Evolutionary conservation across 2,113 vertebrate genomes (phyloP).

Genomic region (Bubo bubo): DNA sequence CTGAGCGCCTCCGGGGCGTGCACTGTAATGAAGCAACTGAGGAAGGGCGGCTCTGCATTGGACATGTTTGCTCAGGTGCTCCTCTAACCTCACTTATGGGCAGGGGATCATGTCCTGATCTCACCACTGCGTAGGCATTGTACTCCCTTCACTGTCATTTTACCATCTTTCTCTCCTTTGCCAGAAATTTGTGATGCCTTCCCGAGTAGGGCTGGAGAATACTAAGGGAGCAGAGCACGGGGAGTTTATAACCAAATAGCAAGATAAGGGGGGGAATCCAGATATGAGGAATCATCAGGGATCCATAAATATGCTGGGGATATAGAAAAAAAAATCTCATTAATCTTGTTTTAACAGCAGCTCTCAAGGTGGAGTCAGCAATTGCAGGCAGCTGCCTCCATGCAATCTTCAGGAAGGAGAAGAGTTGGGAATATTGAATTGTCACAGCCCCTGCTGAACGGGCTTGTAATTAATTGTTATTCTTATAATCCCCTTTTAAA

Average conservation of each 20-base stretch:
- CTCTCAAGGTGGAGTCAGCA: neutral
- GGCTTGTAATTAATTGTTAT: neutral
- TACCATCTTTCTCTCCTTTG: neutral
- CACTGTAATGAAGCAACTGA: slow-evolving; percentile 83
- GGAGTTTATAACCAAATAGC: neutral
- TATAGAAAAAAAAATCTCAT: neutral
- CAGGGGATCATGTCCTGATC: neutral
- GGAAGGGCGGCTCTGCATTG: slow-evolving; percentile 84
- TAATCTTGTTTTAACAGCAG: neutral
- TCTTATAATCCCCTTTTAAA: neutral
- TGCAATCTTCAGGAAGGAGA: neutral
- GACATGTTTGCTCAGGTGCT: slow-evolving; percentile 81
- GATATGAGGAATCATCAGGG: neutral
- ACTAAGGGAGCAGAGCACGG: neutral
- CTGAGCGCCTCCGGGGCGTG: slow-evolving; percentile 64
- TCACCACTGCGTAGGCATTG: fast-evolving
- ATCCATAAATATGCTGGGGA: neutral
- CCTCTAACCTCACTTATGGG: neutral
- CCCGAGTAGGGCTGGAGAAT: fast-evolving
- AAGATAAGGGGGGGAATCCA: neutral
- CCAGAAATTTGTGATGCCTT: neutral
- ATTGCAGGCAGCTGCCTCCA: neutral
- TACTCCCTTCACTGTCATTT: neutral
- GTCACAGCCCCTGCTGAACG: neutral
- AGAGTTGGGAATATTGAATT: neutral